A percentile compares a stretch with the other conserved stretches of the same genome.
phyloP scores from a whole-genome alignment of 2,797 vertebrate species.

The Chiroxiphia lanceolata region DNA sequence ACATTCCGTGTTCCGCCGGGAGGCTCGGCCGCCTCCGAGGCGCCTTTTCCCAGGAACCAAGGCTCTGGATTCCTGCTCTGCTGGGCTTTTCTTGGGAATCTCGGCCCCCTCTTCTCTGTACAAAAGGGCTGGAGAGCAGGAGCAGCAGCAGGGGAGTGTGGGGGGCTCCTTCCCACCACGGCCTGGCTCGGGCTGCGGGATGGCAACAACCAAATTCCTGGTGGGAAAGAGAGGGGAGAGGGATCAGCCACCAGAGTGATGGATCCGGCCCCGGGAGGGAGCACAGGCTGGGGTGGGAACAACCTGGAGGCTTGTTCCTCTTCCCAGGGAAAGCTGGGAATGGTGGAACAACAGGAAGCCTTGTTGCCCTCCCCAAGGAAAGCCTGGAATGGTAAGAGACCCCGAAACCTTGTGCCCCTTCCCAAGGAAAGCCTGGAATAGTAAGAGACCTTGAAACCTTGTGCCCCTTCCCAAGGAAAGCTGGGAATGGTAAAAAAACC shows the following conservation, averaged over 20 bases:
- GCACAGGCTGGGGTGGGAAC: neutral
- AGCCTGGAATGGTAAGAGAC: neutral
- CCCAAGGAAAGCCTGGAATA: neutral
- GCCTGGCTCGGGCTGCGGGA: conserved; percentile 47
- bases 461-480: neutral
- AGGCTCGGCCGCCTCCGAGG: neutral
- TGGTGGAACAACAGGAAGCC: too few species aligned
- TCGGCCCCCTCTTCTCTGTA: conserved; percentile 7
- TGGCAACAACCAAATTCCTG: conserved; percentile 68
- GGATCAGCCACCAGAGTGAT: neutral
- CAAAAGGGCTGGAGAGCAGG: conserved; percentile 25
- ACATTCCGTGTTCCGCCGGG: conserved; percentile 70
- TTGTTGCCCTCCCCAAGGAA: neutral
- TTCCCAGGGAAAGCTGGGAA: neutral
- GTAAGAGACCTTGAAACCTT: fast-evolving
- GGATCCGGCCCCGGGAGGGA: neutral
- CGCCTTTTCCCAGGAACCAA: neutral
- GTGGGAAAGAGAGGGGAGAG: neutral
- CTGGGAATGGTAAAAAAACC: neutral
- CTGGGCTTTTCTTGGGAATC: conserved; percentile 52
- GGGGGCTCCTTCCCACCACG: conserved; percentile 4
- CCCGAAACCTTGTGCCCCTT: neutral
- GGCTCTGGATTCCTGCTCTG: neutral
- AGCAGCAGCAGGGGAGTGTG: neutral
- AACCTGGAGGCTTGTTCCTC: neutral